Conservation (phyloP, 2,797 vertebrate genomes). For the Brotula barbata region DNA sequence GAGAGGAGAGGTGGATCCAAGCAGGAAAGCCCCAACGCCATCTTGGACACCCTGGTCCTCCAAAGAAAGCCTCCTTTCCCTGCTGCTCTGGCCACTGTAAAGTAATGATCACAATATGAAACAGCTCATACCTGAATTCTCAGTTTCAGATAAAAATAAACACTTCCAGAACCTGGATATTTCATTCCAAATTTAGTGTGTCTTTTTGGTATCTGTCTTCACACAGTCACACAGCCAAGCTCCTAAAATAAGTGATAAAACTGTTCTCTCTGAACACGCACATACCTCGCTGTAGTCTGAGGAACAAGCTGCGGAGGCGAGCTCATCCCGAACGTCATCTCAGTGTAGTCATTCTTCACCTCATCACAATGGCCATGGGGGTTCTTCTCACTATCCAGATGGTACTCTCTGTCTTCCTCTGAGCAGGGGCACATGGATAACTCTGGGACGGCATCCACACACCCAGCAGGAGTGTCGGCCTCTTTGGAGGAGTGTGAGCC, state of each 20-base stretch:
- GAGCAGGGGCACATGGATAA: slow-evolving; percentile 55
- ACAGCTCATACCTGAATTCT: too few species aligned
- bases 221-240: too few species aligned
- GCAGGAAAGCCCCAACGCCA: slow-evolving; percentile 76
- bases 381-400: slow-evolving; percentile 33
- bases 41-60: slow-evolving; percentile 55
- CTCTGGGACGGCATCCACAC: slow-evolving; percentile 57
- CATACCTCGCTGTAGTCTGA: slow-evolving; percentile 62
- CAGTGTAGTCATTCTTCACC: slow-evolving; percentile 83
- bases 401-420: slow-evolving; percentile 52
- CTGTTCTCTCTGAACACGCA: background rate
- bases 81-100: slow-evolving; percentile 48
- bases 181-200: too few species aligned
- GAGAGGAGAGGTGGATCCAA: slow-evolving; percentile 49
- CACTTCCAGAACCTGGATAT: too few species aligned
- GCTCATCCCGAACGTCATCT: slow-evolving; percentile 84
- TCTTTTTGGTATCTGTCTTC: too few species aligned
- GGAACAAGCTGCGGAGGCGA: slow-evolving; percentile 67
- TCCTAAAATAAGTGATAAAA: background rate
- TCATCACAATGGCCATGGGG: slow-evolving; percentile 36
- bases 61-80: slow-evolving; percentile 52
- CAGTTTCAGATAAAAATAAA: too few species aligned
- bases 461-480: slow-evolving; percentile 30
- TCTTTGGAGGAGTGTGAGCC: slow-evolving; percentile 52
- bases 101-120: background rate